phyloP scores from a whole-genome alignment of 2,113 vertebrate species.

The Tringa solitaria region DNA sequence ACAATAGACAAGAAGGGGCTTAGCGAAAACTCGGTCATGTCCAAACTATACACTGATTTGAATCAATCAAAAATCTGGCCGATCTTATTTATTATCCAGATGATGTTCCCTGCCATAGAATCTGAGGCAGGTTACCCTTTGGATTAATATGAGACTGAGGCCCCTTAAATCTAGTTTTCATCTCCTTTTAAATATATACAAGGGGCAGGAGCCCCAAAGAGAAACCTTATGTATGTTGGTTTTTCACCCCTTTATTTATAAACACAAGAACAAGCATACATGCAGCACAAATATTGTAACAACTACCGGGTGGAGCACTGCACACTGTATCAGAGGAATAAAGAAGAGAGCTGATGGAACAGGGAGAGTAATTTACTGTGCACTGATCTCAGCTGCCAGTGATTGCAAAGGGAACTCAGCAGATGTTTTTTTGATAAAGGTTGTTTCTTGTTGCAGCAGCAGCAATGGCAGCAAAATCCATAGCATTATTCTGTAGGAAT shows the following conservation, averaged over 20 bases:
- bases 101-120: not conserved
- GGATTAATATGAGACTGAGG: not conserved
- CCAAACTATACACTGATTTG: not conserved
- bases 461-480: not conserved
- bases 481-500: not conserved
- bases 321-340: constrained; percentile 8
- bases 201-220: not conserved
- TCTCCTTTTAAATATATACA: not conserved
- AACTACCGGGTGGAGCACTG: not conserved
- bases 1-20: not conserved
- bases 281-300: not conserved
- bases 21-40: not conserved
- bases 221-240: not conserved
- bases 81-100: not conserved
- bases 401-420: constrained; percentile 47
- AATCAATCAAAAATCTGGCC: not conserved
- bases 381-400: constrained; percentile 49
- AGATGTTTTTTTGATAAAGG: constrained; percentile 68
- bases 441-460: constrained; percentile 35
- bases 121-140: not conserved
- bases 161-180: not conserved
- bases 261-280: not conserved
- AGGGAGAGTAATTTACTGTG: constrained; percentile 60
- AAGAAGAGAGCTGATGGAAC: constrained; percentile 26
- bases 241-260: constrained; percentile 8